Evolutionary conservation across 2,113 vertebrate genomes (phyloP).

Genomic region (Pavo muticus): DNA sequence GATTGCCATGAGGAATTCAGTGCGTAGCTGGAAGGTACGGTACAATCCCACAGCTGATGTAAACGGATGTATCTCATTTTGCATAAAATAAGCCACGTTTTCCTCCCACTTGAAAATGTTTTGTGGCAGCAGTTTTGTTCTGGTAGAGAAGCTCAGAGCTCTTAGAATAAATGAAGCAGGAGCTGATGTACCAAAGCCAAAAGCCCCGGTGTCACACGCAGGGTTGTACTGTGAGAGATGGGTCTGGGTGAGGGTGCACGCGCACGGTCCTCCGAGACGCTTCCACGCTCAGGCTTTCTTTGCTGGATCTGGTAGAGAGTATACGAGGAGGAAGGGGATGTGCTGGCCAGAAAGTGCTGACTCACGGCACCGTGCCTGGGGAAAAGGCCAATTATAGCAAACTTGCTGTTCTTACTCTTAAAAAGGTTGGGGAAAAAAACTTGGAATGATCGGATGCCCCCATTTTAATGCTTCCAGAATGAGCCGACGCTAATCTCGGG

Average conservation of each 20-base stretch:
- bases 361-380: background rate
- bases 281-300: background rate
- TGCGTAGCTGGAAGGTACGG: rapidly evolving
- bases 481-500: background rate
- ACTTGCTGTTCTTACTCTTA: rapidly evolving
- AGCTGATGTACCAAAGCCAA: background rate
- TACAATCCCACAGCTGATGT: background rate
- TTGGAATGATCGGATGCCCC: background rate
- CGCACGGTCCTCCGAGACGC: background rate
- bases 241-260: background rate
- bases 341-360: conserved; percentile 35
- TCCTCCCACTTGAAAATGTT: background rate
- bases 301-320: background rate
- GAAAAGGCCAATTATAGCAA: conserved; percentile 14
- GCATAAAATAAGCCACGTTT: background rate
- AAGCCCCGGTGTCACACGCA: background rate
- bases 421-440: background rate
- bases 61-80: background rate
- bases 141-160: background rate
- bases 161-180: background rate
- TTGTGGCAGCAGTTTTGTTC: background rate
- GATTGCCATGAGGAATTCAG: background rate
- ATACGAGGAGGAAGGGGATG: background rate
- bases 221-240: background rate
- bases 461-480: background rate